Evolutionary conservation across 2,113 vertebrate genomes (phyloP), one percentile per base, ranked within the genome.

Genomic region (Lagenorhynchus albirostris): DNA sequence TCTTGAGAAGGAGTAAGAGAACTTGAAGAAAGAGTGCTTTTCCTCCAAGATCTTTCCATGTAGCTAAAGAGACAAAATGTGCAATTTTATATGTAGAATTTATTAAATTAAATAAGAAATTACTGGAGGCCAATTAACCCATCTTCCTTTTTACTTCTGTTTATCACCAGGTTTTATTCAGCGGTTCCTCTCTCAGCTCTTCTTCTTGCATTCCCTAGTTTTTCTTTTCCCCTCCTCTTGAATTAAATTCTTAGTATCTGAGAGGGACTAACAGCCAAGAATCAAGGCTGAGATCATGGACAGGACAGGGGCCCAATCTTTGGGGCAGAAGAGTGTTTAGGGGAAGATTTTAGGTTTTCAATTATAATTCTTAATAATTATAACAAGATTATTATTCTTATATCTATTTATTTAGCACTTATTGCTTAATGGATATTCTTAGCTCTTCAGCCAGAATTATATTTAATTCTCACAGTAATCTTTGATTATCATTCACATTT

Each of bases 201-300:
- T 89, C 36, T 53, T 95, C 25, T 38, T 77, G 4, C 13, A 13
- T 41, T 70, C n/a, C 53, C 77, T 67, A 25, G 67, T 55, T 77
- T 85, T 89, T 70, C 77, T 55, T 36, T 38, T 26, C 10, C 15
- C 26, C 10, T 33, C 44, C 17, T 87, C 68, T 89, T 71, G 33
- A 92, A 29, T 90, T 94, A 95, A 92, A 65, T 44, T 79, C 68
- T 87, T 88, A 76, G 92, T 87, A 31, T 84, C 87, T 80, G 41
- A 89, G 84, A 80, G 44, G 50, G 53, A 79, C 47, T 47, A 44
- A 15, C 53, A 91, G 76, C 25, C 44, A 83, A 63, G 44, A 86
- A n/a, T 91, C 26, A 47, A 73, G 62, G 82, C 60, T 85, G 81
- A 87, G 44, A 58, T 76, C 31, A 26, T 76, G 44, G 53, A 58